Evolutionary conservation across 2,113 vertebrate genomes (phyloP), one percentile per base, ranked within the genome.

Genomic region (Bubo scandiacus): DNA sequence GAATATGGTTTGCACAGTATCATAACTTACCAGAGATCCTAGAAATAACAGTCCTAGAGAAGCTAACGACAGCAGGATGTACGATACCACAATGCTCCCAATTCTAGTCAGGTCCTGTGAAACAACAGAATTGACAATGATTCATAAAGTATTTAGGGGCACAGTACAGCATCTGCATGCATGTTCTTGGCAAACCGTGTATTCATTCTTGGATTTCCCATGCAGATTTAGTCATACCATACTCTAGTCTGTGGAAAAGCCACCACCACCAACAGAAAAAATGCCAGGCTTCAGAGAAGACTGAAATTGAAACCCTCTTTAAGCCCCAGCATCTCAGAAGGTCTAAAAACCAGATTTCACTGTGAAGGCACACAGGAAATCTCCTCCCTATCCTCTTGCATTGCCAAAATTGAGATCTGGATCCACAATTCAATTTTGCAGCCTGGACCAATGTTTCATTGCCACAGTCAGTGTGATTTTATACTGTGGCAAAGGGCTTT

Each of bases 21-120:
- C n/a, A 30, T 5, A 66, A 90, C 98, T 98, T 97, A 99, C 99
- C 98, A 98, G 97, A 85, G 97, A 98, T 91, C 98, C 98, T 54
- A 98, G 2, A 82, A 98, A 94, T 38, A 98, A 95, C 79, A 98
- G 95, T 96, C 98, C 98, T 81, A 99, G 88, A 85, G 98, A 98
- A 92, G 98, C 91, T 57, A 98, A 98, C 86, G 97, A 98, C 94
- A 99, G 94, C 78, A 99, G 92, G 91, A 98, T 95, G 86, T 97
- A 98, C 18, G 98, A 96, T 71, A 97, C 79, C 63, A 98, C 98
- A 95, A 98, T 88, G 81, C 94, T 98, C 87, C 97, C 98, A 12
- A 98, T 30, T 79, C 96, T 96, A 61, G 97, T 97, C 88, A 98
- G 96, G 88, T 95, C 96, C 98, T 99, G 94, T 52, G n/a, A 70